Conservation (phyloP, 2,113 vertebrate genomes). For the Triplophysa siluroides region DNA sequence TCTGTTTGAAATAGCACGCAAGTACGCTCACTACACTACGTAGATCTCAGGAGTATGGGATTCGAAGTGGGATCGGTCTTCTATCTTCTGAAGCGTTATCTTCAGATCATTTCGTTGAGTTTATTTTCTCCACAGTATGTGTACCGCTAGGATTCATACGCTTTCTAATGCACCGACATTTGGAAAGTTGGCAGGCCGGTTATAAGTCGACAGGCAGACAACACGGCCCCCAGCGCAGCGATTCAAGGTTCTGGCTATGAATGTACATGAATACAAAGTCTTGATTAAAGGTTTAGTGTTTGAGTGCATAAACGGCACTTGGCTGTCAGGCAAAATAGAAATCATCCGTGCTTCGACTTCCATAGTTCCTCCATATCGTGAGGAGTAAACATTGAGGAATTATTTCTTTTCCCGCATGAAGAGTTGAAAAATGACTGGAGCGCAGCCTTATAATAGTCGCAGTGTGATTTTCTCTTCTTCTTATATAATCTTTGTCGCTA, state of each 20-base stretch:
- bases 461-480: too few relatives aligned
- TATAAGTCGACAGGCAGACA: conserved; percentile 19
- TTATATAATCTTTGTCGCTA: too few relatives aligned
- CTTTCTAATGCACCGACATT: background rate
- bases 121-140: conserved; percentile 24
- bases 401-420: background rate
- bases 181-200: background rate
- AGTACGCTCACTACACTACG: too few relatives aligned
- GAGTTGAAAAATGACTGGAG: too few relatives aligned
- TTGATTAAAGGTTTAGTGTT: conserved; percentile 22
- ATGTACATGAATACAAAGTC: conserved; percentile 16
- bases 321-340: background rate
- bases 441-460: too few relatives aligned
- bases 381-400: background rate
- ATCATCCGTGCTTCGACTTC: background rate
- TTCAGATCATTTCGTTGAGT: background rate
- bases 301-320: background rate
- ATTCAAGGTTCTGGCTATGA: background rate
- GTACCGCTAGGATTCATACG: background rate
- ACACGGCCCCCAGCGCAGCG: background rate
- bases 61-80: conserved; percentile 6
- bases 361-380: background rate
- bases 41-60: too few relatives aligned
- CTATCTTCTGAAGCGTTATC: background rate
- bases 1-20: too few relatives aligned